A percentile compares a stretch with the other conserved stretches of the same genome.
Evolutionary conservation across 2,113 vertebrate species (phyloP).

Genomic region (Bathybates hornii): DNA sequence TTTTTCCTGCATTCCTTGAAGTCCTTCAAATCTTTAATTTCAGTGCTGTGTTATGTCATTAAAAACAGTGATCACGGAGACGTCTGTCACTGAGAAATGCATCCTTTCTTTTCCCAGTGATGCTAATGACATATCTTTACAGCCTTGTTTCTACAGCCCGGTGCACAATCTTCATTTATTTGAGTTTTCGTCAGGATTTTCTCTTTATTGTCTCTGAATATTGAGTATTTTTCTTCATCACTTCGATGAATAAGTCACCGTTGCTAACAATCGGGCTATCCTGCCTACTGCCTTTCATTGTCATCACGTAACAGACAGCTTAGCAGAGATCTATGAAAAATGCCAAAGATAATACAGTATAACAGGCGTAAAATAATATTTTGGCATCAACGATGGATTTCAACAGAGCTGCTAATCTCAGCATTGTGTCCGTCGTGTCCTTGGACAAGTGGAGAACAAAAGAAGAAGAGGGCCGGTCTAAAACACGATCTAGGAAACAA

Average conservation of each 20-base stretch:
- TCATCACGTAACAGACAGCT: neutral
- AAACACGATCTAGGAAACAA: neutral
- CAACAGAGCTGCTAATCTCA: neutral
- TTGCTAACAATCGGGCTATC: neutral
- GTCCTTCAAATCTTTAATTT: neutral
- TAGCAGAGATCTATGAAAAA: neutral
- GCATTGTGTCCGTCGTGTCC: neutral
- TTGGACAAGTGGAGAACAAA: neutral
- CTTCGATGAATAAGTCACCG: neutral
- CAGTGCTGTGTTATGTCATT: neutral
- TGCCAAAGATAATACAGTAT: neutral
- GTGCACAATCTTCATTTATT: neutral
- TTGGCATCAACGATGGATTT: neutral
- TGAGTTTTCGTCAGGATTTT: neutral
- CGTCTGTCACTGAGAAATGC: neutral
- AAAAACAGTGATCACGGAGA: neutral
- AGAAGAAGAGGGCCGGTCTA: rapidly evolving
- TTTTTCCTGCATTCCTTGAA: neutral
- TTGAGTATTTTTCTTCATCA: neutral
- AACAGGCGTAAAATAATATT: neutral
- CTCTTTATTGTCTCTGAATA: neutral
- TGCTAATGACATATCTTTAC: neutral
- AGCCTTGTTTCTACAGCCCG: neutral
- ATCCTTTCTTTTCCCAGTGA: neutral
- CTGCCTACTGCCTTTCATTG: neutral